Percentiles rank a stretch among this genome's conserved stretches.
Conservation (phyloP, 2,888 invertebrate species). For the Rugalucina vietnamica region DNA sequence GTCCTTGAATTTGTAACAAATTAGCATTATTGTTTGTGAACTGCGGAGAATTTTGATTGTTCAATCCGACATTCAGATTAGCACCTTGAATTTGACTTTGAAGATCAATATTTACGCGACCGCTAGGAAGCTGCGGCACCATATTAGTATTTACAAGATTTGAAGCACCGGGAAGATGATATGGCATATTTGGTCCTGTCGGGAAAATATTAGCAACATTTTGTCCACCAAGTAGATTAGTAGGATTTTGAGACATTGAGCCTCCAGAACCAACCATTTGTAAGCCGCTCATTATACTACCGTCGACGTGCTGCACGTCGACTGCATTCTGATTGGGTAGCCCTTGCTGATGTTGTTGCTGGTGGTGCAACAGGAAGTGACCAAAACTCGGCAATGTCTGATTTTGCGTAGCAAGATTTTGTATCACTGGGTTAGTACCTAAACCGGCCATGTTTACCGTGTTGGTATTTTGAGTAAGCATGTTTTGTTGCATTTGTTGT, state of each 20-base stretch:
- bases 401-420: constrained; percentile 40
- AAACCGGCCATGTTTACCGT: background rate
- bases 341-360: constrained; percentile 66
- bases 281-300: background rate
- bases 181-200: constrained; percentile 24
- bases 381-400: constrained; percentile 75
- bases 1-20: background rate
- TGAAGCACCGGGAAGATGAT: constrained; percentile 45
- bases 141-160: background rate
- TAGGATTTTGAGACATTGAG: constrained; percentile 13
- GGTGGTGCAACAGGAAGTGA: constrained; percentile 72
- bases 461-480: background rate
- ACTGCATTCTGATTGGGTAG: constrained; percentile 43
- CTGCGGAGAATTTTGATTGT: constrained; percentile 49
- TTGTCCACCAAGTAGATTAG: constrained; percentile 40
- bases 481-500: constrained; percentile 11
- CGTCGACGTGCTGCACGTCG: constrained; percentile 35
- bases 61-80: constrained; percentile 50
- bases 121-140: background rate
- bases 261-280: background rate
- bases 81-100: constrained; percentile 9
- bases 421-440: constrained; percentile 10
- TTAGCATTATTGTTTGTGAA: background rate
- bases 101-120: background rate
- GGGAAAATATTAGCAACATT: constrained; percentile 1